These are phyloP conservation scores for Drosophila helvetica DNA, from an alignment of 2,888 invertebrate species.

Conservation along the genomic window DNA sequence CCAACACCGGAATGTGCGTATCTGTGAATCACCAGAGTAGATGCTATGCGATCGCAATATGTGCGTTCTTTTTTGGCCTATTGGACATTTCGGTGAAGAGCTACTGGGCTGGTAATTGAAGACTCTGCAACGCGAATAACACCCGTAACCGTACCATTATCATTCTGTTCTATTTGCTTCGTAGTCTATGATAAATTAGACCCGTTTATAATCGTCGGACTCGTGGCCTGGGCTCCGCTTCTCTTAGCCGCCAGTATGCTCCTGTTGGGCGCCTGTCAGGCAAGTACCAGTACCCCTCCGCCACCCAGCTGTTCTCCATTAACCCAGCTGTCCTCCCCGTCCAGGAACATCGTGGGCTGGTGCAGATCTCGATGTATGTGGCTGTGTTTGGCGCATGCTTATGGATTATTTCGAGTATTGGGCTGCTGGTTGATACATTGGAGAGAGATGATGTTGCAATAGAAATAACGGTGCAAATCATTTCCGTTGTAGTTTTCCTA, in stretches of 20 bases:
- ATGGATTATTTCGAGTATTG: neutral
- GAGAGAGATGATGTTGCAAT: rapidly evolving
- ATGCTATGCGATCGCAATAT: neutral
- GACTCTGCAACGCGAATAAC: neutral
- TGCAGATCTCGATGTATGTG: neutral
- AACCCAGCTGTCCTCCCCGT: neutral
- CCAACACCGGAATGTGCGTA: neutral
- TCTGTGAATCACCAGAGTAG: neutral
- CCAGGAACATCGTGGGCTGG: neutral
- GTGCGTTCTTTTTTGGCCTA: neutral
- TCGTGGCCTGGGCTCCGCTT: neutral
- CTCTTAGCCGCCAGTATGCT: neutral
- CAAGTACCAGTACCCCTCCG: neutral
- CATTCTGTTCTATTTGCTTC: neutral
- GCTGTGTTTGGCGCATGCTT: neutral
- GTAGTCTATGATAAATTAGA: neutral
- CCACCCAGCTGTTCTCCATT: neutral
- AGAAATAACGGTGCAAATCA: neutral
- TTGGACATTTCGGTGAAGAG: neutral
- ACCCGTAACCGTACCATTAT: neutral
- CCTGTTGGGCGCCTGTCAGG: neutral
- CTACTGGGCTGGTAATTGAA: neutral
- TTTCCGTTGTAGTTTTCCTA: neutral
- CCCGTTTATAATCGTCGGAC: neutral
- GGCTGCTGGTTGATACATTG: neutral